A percentile compares a stretch with the other conserved stretches of the same genome.
Conservation (phyloP, 2,797 vertebrate genomes). For the Eupleurogrammus muticus region DNA sequence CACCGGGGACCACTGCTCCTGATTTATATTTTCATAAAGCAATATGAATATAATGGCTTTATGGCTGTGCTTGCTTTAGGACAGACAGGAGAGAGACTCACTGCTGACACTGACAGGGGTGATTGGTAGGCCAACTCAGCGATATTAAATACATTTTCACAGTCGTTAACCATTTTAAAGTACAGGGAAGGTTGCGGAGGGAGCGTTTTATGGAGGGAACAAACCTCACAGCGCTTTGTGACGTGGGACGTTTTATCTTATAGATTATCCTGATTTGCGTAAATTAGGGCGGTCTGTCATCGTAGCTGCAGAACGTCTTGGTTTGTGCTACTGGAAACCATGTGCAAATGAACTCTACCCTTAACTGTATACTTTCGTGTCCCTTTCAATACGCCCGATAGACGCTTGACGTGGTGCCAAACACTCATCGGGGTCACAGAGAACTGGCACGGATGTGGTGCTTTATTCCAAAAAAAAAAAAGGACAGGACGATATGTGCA, state of each 20-base stretch:
- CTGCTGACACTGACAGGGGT: constrained; percentile 27
- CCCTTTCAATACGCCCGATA: background rate
- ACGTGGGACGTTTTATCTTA: background rate
- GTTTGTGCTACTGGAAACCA: background rate
- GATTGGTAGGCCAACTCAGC: background rate
- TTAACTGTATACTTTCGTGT: background rate
- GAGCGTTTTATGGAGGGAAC: background rate
- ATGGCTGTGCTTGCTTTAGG: constrained; percentile 50
- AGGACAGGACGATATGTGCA: background rate
- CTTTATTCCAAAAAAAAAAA: background rate
- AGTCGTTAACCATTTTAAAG: constrained; percentile 27
- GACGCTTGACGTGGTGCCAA: background rate
- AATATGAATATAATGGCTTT: constrained; percentile 66
- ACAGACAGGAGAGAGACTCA: constrained; percentile 42
- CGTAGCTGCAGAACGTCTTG: background rate
- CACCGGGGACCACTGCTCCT: constrained; percentile 44
- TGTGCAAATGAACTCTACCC: background rate
- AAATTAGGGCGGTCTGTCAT: background rate
- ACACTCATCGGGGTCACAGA: background rate
- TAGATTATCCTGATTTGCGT: background rate
- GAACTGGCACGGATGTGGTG: background rate
- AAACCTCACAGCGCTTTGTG: background rate
- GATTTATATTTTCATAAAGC: constrained; percentile 74
- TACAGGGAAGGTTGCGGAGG: background rate
- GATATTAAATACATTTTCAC: constrained; percentile 29